Conservation (phyloP, 1,140 invertebrate genomes). For the Procambarus clarkii region DNA sequence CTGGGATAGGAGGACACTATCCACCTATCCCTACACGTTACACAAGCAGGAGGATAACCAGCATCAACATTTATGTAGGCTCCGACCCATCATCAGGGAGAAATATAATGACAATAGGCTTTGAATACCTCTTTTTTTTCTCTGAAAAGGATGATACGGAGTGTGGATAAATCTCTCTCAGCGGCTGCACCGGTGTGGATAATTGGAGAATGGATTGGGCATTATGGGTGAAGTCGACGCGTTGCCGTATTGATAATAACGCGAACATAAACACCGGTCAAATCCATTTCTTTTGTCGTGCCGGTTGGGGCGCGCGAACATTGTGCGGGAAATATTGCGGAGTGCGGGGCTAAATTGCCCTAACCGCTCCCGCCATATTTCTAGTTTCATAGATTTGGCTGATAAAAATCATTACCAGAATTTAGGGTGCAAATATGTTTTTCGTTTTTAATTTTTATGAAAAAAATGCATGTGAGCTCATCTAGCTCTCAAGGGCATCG, state of each 20-base stretch:
- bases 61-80: no score
- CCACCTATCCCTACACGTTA: no score
- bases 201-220: neutral
- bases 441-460: neutral
- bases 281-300: neutral
- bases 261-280: neutral
- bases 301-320: neutral
- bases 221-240: neutral
- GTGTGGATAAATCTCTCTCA: neutral
- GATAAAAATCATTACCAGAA: neutral
- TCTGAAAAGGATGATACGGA: no score
- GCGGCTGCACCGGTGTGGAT: neutral
- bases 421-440: neutral
- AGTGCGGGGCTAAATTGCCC: neutral
- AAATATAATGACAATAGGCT: no score
- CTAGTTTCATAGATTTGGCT: neutral
- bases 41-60: no score
- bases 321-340: neutral
- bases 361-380: neutral
- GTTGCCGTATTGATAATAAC: neutral
- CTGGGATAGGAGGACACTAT: no score
- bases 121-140: no score
- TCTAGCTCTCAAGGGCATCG: no score
- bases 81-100: no score
- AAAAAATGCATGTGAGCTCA: neutral